Evolutionary conservation across 2,113 vertebrate species (phyloP).

Genomic region (Meriones unguiculatus): DNA sequence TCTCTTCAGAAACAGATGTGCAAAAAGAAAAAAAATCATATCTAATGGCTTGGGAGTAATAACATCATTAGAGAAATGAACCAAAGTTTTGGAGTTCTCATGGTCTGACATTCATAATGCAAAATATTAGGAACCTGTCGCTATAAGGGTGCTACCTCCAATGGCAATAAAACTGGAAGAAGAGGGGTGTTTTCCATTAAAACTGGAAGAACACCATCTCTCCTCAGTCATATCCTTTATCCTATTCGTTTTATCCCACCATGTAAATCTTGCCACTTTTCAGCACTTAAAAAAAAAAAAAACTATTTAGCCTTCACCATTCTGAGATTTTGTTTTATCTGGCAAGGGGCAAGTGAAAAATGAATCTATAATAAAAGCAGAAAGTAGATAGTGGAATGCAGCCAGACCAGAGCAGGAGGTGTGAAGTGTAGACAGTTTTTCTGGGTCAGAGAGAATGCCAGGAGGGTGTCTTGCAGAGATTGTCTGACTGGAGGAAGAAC

Average conservation of each 20-base stretch:
- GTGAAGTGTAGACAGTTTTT: background rate
- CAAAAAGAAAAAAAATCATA: constrained; percentile 81
- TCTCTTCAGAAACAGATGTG: constrained; percentile 86
- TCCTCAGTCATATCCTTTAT: constrained; percentile 1
- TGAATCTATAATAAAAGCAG: constrained; percentile 11
- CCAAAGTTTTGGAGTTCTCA: constrained; percentile 82
- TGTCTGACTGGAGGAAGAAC: background rate
- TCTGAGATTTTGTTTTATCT: constrained; percentile 52
- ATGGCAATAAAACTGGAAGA: constrained; percentile 50
- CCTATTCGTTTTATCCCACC: constrained; percentile 8
- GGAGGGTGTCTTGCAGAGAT: background rate
- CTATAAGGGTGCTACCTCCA: constrained; percentile 32
- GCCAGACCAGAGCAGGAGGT: background rate
- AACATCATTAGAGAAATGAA: constrained; percentile 84
- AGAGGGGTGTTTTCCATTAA: constrained; percentile 35
- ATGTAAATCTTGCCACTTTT: constrained; percentile 52
- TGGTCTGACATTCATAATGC: constrained; percentile 84
- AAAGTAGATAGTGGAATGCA: constrained; percentile 14
- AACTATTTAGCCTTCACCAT: constrained; percentile 14
- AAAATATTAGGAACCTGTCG: constrained; percentile 83
- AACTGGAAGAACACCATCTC: background rate
- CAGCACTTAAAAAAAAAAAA: background rate
- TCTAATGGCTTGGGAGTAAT: constrained; percentile 84
- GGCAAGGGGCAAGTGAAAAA: constrained; percentile 57
- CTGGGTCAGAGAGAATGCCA: background rate